A percentile compares a stretch with the other conserved stretches of the same genome.
phyloP scores from a whole-genome alignment of 2,113 vertebrate species.

The Elanoides forficatus region DNA sequence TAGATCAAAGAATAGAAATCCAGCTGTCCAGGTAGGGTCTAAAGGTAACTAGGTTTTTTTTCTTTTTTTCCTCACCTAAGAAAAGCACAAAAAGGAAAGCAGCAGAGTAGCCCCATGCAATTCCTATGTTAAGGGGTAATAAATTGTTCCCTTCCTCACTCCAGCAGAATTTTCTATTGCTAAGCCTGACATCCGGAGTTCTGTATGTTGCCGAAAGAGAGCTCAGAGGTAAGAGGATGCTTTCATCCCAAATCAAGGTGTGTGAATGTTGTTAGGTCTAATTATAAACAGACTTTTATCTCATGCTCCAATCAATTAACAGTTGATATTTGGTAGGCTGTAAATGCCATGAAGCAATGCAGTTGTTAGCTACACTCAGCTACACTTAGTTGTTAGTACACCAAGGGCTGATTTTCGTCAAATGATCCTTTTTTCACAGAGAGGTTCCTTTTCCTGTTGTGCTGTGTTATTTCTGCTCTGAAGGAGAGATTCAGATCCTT shows the following conservation, averaged over 20 bases:
- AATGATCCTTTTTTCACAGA: neutral
- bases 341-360: neutral
- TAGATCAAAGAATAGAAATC: neutral
- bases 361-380: neutral
- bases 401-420: neutral
- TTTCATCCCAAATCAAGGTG: conserved; percentile 8
- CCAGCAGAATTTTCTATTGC: neutral
- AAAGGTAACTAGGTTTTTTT: neutral
- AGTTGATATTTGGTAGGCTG: neutral
- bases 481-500: neutral
- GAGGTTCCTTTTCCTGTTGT: neutral
- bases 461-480: neutral
- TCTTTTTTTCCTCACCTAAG: neutral
- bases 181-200: neutral
- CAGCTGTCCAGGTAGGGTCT: neutral
- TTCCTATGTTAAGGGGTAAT: neutral
- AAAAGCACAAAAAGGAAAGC: neutral
- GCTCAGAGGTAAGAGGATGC: neutral
- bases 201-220: neutral
- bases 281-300: neutral
- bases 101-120: neutral
- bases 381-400: neutral
- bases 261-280: neutral
- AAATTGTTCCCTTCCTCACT: neutral
- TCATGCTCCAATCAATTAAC: neutral